These are phyloP conservation scores for Odontamblyopus rebecca DNA, from an alignment of 2,797 vertebrate species.

Conservation along the genomic window DNA sequence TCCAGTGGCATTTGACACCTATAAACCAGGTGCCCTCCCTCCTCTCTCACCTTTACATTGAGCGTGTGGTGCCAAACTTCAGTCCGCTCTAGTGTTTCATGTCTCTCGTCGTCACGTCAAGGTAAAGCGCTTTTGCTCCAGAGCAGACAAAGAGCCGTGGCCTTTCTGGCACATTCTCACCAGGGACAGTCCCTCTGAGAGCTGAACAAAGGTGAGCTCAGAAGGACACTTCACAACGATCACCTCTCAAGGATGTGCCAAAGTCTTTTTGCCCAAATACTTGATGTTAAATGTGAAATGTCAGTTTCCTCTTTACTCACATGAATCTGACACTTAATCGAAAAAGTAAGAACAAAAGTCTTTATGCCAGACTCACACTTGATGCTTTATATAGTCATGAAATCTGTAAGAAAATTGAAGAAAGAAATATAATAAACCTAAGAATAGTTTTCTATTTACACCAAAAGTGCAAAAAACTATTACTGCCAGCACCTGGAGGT, in stretches of 20 bases:
- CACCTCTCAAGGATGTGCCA: conserved; percentile 26
- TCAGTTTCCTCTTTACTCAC: conserved; percentile 11
- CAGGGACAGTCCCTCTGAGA: conserved; percentile 25
- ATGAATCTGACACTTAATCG: conserved; percentile 1
- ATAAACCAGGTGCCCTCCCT: conserved; percentile 23
- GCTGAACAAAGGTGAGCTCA: conserved; percentile 40
- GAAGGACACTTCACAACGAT: conserved; percentile 29
- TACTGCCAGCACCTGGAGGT: neutral
- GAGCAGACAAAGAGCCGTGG: conserved; percentile 35
- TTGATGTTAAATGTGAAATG: conserved; percentile 24
- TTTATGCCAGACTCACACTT: neutral
- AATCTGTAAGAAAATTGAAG: neutral
- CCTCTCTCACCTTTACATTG: conserved; percentile 39
- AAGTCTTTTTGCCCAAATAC: conserved; percentile 20
- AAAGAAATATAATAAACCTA: neutral
- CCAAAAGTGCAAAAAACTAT: neutral
- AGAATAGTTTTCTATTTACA: neutral
- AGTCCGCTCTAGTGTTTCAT: conserved; percentile 55
- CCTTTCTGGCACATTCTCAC: conserved; percentile 46
- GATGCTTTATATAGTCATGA: neutral
- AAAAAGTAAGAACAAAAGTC: conserved; percentile 6
- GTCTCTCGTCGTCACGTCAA: conserved; percentile 53
- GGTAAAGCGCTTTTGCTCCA: conserved; percentile 50
- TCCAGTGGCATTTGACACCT: conserved; percentile 26
- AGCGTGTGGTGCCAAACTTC: conserved; percentile 52